These are phyloP conservation scores for Ptychoptera albimana DNA, from an alignment of 2,888 invertebrate species.

Conservation along the genomic window DNA sequence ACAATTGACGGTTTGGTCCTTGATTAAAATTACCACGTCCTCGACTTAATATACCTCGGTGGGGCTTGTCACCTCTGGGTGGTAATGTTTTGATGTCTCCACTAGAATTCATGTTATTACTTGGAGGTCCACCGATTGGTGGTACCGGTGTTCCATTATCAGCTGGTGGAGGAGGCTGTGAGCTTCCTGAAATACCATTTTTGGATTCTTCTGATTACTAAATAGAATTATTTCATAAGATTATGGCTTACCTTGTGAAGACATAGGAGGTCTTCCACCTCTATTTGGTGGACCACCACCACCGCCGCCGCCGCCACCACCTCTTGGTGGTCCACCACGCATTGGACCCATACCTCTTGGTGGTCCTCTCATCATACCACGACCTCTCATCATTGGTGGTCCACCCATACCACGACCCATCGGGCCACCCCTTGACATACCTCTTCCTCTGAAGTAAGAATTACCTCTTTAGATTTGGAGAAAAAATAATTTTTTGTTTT, in stretches of 20 bases:
- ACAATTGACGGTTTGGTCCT: conserved; percentile 9
- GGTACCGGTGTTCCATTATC: not conserved
- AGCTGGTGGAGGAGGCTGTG: conserved; percentile 1
- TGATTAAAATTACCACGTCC: conserved; percentile 22
- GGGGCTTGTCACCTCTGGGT: too few relatives aligned
- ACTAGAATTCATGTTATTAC: too few relatives aligned
- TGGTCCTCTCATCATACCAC: conserved; percentile 15
- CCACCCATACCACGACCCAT: conserved; percentile 25
- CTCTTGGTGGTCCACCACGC: conserved; percentile 21
- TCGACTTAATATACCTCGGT: too few relatives aligned
- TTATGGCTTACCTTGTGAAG: conserved; percentile 1
- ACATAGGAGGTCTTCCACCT: not conserved
- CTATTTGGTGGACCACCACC: conserved; percentile 1
- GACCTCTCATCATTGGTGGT: conserved; percentile 22
- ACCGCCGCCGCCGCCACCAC: conserved; percentile 20
- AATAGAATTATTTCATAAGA: not conserved
- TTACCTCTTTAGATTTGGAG: not conserved
- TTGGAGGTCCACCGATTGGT: too few relatives aligned
- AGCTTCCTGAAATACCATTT: not conserved
- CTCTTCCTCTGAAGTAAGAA: conserved; percentile 13
- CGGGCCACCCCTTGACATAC: conserved; percentile 28
- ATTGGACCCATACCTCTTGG: conserved; percentile 13
- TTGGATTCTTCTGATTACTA: not conserved
- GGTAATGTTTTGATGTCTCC: too few relatives aligned
- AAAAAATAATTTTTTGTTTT: not conserved